A percentile compares a stretch with the other conserved stretches of the same genome.
Conservation (phyloP, 2,113 vertebrate genomes). For the Clupea harengus region DNA sequence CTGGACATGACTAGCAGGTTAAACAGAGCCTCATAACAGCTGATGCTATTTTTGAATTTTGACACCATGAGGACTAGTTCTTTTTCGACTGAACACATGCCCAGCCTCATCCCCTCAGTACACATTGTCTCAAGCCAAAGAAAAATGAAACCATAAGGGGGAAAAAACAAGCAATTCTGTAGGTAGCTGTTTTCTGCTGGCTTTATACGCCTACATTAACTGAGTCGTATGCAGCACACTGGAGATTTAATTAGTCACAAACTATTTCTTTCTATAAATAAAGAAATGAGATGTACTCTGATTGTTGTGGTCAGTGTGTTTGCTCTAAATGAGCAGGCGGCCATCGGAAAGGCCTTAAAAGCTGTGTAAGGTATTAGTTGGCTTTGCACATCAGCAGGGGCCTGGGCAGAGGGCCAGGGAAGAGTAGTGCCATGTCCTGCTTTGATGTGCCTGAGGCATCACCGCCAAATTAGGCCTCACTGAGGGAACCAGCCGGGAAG, state of each 20-base stretch:
- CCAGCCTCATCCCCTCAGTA: background rate
- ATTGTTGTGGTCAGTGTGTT: background rate
- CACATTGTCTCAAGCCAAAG: too few species aligned
- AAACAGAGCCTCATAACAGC: background rate
- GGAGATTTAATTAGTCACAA: too few species aligned
- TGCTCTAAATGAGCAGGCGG: background rate
- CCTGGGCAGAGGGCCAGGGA: conserved; percentile 2
- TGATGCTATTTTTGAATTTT: background rate
- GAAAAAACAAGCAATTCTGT: background rate
- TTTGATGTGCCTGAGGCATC: background rate
- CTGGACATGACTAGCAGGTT: background rate
- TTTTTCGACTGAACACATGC: too few species aligned
- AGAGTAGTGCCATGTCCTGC: background rate
- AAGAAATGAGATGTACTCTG: too few species aligned
- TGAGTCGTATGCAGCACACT: too few species aligned
- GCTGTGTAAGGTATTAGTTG: background rate
- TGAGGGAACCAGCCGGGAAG: background rate
- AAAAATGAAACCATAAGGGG: background rate
- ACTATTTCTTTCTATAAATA: too few species aligned
- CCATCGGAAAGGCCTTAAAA: background rate
- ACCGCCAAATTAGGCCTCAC: background rate
- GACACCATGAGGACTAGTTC: background rate
- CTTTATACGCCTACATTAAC: too few species aligned
- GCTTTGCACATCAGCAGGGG: conserved; percentile 45
- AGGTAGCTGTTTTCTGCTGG: too few species aligned